Evolutionary conservation across 2,113 vertebrate species (phyloP).

Genomic region (Nothobranchius furzeri): DNA sequence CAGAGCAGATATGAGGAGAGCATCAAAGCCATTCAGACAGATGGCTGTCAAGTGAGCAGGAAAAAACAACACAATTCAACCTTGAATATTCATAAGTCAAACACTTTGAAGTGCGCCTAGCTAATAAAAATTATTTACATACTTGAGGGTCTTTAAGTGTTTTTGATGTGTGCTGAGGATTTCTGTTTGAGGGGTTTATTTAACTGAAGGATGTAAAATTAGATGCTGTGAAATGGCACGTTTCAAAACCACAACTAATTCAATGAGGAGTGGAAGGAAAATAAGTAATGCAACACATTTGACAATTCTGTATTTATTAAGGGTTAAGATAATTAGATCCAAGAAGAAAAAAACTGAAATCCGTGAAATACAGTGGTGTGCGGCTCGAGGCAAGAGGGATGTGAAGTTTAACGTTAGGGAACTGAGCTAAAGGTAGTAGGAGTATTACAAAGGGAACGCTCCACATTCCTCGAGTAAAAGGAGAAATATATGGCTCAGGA

Average conservation of each 20-base stretch:
- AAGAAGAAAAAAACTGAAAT: conserved; percentile 15
- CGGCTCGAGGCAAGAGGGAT: conserved; percentile 2
- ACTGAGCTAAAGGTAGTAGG: conserved; percentile 55
- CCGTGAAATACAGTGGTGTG: conserved; percentile 9
- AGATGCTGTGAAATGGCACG: conserved; percentile 36
- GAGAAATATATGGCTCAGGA: not conserved
- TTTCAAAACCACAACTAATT: conserved; percentile 45
- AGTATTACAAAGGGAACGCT: conserved; percentile 42
- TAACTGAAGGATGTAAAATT: conserved; percentile 18
- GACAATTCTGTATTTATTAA: conserved; percentile 4
- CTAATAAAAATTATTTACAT: conserved; percentile 70
- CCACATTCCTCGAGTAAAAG: conserved; percentile 15
- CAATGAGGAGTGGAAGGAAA: conserved; percentile 21
- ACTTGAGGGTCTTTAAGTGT: conserved; percentile 44
- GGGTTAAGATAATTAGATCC: conserved; percentile 14
- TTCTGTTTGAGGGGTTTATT: conserved; percentile 42
- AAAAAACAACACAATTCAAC: conserved; percentile 45
- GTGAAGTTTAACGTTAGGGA: conserved; percentile 41
- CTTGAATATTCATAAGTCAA: conserved; percentile 70
- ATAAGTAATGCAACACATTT: conserved; percentile 2
- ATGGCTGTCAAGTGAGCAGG: conserved; percentile 59
- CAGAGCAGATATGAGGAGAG: conserved; percentile 63
- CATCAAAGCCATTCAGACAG: conserved; percentile 73
- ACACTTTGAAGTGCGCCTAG: conserved; percentile 74
- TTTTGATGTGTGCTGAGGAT: conserved; percentile 53